Evolutionary conservation across 2,113 vertebrate species (phyloP), one percentile per base, ranked within the genome.

Genomic region (Pangasianodon gigas): DNA sequence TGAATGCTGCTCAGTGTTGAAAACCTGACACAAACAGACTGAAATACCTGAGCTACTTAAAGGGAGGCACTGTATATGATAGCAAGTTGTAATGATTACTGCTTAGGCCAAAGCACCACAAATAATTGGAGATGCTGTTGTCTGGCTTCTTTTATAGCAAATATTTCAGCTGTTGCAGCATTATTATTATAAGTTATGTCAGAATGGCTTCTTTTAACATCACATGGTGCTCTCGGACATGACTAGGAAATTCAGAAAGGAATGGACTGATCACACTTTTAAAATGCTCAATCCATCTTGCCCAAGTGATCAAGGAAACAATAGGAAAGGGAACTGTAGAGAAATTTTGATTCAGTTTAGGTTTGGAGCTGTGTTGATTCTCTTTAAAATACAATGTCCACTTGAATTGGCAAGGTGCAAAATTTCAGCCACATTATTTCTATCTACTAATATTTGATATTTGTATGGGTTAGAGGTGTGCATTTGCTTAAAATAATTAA

Each of bases 351-450:
- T 51, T 79, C 29, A 13, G 44, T 90, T 87, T 26, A 80, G 56
- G 54, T 83, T 51, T 82, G 89, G 87, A 89, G 89, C 89, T 87
- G 62, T 86, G 62, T 83, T 52, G 37, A 41, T n/a, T 69, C 11
- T 54, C 46, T 67, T 69, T 54, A 10, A 32, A 24, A 41, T 44
- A 51, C 7, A n/a, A 71, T 48, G 24, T 84, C 41, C 18, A 19
- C 7, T 69, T 69, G 41, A 37, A 60, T 58, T 48, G 69, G 84
- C n/a, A 62, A 46, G 11, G 6, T 89, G 62, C 52, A 67, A 75
- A 32, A 14, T 32, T 82, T 75, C 52, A 82, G 56, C 29, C 24
- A 44, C 65, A 62, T 62, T 75, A 86, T 62, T 84, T 62, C 37
- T 48, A 37, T 4, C 60, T 67, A 77, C 84, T 84, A 65, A 79